Base-by-base conservation (phyloP, 2,888 invertebrate genomes). In the Melinaea marsaeus region DNA sequence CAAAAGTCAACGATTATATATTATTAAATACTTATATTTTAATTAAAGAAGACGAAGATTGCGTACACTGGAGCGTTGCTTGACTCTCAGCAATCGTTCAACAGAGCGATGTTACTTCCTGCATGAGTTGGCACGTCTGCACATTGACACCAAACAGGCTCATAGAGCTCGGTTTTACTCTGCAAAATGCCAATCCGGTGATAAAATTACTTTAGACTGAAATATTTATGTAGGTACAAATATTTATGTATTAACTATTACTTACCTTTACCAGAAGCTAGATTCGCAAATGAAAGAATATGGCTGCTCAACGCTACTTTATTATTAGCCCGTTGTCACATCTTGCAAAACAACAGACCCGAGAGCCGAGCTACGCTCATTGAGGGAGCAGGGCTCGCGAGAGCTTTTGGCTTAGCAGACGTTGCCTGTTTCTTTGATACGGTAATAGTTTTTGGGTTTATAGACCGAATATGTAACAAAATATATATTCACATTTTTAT, bases 231-330 rank as follows among this genome's bases (percentile, higher is more conserved):
- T 22, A 22, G 13, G n/a, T 46, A 46, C 46, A 46, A 46, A 46
- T 22, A 22, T 22, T 22, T 22, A 46, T 46, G 59, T 56, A 56
- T 59, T 62, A 22, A 46, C 13, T 60, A 22, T 22, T 22, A 22
- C 22, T 22, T 22, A 22, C 22, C 22, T 22, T 22, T 13, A 68
- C 33, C 73, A 90, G 90, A 86, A 69, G 80, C 88, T 0, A 80
- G 86, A 22, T 71, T 78, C 4, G 71, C 80, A 0, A 77, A 81
- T 54, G 81, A 83, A 61, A 79, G 75, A 2, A 72, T 75, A 34
- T 90, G 90, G 90, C 71, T 85, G 34, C 66, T 90, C 9, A 90
- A 90, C 62, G 80, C 84, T 0, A 77, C 80, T 0, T 90, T 90
- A 66, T 74, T 89, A 13, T 70, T 89, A 57, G 87, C 88, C 2